Evolutionary conservation across 2,113 vertebrate species (phyloP).

Genomic region (Triplophysa tibetana): DNA sequence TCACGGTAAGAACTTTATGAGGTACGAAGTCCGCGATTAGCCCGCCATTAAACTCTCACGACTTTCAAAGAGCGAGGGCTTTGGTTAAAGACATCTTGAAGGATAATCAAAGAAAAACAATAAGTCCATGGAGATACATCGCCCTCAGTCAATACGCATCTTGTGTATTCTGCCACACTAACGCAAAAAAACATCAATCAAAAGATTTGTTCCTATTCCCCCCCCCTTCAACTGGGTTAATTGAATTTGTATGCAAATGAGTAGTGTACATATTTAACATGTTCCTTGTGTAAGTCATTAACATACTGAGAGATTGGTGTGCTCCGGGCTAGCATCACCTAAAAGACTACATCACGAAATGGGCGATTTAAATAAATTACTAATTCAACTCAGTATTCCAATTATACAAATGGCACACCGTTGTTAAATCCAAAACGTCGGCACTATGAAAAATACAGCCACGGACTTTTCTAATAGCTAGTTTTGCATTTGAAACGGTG

Average conservation of each 20-base stretch:
- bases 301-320: constrained; percentile 76
- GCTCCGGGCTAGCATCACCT: constrained; percentile 74
- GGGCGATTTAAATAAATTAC: constrained; percentile 73
- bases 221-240: constrained; percentile 62
- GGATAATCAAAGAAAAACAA: constrained; percentile 30
- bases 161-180: constrained; percentile 47
- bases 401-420: constrained; percentile 52
- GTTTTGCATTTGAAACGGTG: constrained; percentile 32
- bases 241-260: constrained; percentile 82
- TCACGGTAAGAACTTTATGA: constrained; percentile 35
- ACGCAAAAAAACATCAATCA: constrained; percentile 64
- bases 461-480: constrained; percentile 36
- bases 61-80: background rate
- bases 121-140: background rate
- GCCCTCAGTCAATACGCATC: constrained; percentile 29
- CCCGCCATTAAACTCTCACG: constrained; percentile 2
- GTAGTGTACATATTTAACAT: constrained; percentile 74
- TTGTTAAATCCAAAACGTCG: constrained; percentile 40
- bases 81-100: constrained; percentile 16
- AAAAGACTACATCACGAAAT: constrained; percentile 68
- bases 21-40: constrained; percentile 25
- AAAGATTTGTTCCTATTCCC: constrained; percentile 67
- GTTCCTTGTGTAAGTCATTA: constrained; percentile 77
- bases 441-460: constrained; percentile 34
- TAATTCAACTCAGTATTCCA: constrained; percentile 67